Evolutionary conservation across 1,140 invertebrate genomes (phyloP).

Genomic region (Phymastichus coffea): DNA sequence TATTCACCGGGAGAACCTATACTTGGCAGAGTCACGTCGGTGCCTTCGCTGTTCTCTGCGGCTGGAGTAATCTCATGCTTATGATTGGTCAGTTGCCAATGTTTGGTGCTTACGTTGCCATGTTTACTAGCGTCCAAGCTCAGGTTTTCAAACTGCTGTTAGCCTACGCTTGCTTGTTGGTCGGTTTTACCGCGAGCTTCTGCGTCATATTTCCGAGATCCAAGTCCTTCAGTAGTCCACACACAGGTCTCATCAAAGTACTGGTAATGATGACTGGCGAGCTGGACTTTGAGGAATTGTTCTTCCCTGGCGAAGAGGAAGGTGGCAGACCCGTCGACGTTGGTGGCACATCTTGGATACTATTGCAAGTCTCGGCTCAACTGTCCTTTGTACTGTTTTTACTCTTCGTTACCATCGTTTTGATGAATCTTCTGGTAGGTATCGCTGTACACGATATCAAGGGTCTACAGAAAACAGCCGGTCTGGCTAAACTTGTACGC

Average conservation of each 20-base stretch:
- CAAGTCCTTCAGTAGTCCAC: constrained; percentile 74
- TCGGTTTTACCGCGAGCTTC: constrained; percentile 84
- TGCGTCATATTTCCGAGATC: constrained; percentile 82
- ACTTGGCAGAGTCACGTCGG: constrained; percentile 80
- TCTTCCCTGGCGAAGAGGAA: constrained; percentile 61
- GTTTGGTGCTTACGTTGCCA: constrained; percentile 83
- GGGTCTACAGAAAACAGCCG: constrained; percentile 74
- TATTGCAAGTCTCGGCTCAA: constrained; percentile 70
- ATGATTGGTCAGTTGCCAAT: constrained; percentile 83
- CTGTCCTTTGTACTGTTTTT: constrained; percentile 73
- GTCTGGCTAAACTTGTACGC: constrained; percentile 72
- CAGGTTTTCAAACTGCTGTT: constrained; percentile 82
- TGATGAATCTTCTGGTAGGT: constrained; percentile 80
- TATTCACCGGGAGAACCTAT: constrained; percentile 74
- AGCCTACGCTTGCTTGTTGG: constrained; percentile 79
- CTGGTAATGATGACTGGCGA: constrained; percentile 88
- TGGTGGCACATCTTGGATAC: constrained; percentile 50
- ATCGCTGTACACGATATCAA: constrained; percentile 81
- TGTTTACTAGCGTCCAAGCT: constrained; percentile 82
- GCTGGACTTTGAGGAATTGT: constrained; percentile 68
- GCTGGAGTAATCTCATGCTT: constrained; percentile 84
- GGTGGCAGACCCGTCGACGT: constrained; percentile 59
- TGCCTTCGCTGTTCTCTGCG: constrained; percentile 78
- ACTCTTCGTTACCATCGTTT: constrained; percentile 75
- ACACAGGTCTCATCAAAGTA: constrained; percentile 75